Base-by-base conservation (phyloP, 92 coral and sea anemone genomes). In the Muricea muricata region DNA sequence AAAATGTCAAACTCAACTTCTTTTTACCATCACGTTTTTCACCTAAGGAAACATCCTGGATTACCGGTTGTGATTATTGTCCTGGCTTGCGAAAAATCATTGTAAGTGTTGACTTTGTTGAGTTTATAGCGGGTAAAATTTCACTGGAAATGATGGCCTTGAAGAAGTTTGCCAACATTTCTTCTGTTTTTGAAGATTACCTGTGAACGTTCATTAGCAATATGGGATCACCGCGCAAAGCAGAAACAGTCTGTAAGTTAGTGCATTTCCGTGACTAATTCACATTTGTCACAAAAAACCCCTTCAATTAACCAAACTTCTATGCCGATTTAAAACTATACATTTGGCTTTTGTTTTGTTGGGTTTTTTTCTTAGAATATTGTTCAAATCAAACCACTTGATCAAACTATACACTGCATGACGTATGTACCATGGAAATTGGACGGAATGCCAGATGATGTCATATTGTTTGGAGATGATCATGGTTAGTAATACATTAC, bases 181-280 rank as follows among this genome's bases (percentile, higher is more conserved):
- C 7, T 58, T 77, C 20, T 12, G n/a, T 40, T 20, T 0, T 55
- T 52, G 23, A 80, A 96, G 99, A 97, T 91, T 41, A 92, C 99
- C 18, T 93, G 98, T 81, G 99, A 96, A 81, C 90, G 99, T 75
- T 95, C 99, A 2, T 74, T 96, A 14, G 93, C 98, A 26, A 88
- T 96, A 25, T 96, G 99, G 99, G 99, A 96, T 79, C 92, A 93
- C 91, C 90, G 98, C 78, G 97, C 93, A 29, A 96, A 96, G 57
- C 88, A 94, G 50, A 96, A 96, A 82, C 97, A 96, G 63, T 87
- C 94, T 78, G 99, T 96, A 78, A 82, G 98, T 83, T n/a, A n/a
- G n/a, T n/a, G n/a, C n/a, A n/a, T n/a, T n/a, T n/a, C n/a, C n/a
- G n/a, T n/a, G n/a, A n/a, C n/a, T n/a, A n/a, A n/a, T n/a, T n/a